Base-by-base conservation (phyloP, 2,797 vertebrate species). In the Hippoglossus hippoglossus region DNA sequence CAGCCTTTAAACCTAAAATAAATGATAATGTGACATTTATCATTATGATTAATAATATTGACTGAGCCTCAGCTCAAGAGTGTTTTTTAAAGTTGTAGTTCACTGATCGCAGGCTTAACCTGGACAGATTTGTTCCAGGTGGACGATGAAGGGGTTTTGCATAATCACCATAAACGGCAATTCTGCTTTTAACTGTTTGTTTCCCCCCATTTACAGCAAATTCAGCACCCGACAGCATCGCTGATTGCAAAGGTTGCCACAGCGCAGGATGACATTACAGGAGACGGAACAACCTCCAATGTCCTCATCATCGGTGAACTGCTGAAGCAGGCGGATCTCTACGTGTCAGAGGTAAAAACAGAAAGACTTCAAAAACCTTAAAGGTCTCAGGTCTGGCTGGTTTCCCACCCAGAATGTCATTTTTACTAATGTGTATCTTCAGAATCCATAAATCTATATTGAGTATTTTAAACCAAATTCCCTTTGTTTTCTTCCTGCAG, bases 201-300 rank as follows among this genome's bases (percentile, higher is more conserved):
- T 21, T 18, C 21, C n/a, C n/a, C 6, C 3, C 9, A 5, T 46
- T 74, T 19, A 15, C 64, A 99, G 98, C 98, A 99, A 99, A 99
- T 99, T 90, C 98, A 99, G 80, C 98, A 99, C 84, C 97, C 98
- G 0, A 99, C 98, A 3, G 97, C 98, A 6, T 99, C 98, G 15
- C 90, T 99, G 82, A 99, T 99, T 67, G 98, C 98, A 2, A 99
- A 99, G 92, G 97, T 98, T 66, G 97, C 98, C 3, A 99, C 98
- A 0, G 98, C 97, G 0, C 98, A 99, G 89, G 98, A 99, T 82
- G 98, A 99, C 88, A 98, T 99, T 81, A 99, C 98, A 0, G 98
- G 98, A 39, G 98, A 99, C 9, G 98, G 98, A n/a, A 99, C 98
- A 53, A 99, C 98, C 18, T 99, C 98, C 5, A 99, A 98, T 0